Base-by-base conservation (phyloP, 1,140 invertebrate species). In the Lucilia cuprina region DNA sequence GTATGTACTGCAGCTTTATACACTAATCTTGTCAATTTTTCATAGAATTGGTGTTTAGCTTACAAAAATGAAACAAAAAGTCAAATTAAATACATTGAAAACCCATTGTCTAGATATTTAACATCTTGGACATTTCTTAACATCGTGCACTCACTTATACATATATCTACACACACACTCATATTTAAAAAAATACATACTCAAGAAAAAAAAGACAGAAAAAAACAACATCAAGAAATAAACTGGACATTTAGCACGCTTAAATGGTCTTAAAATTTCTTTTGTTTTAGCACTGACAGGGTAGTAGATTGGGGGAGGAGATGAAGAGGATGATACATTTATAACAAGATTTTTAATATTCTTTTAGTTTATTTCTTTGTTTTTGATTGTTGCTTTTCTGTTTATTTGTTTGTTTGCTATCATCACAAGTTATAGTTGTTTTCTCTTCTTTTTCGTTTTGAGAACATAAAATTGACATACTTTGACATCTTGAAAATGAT, bases 401-500 rank as follows among this genome's bases (percentile, higher is more conserved):
- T 60, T 60, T 60, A 60, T n/a, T 60, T 60, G 14, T 60, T 60
- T n/a, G 13, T 60, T 60, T 17, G 14, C 55, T 0, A 17, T 60
- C 14, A n/a, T 60, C 55, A n/a, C 41, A 41, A 41, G 41, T 41
- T 41, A 10, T 55, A 55, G 12, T 55, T 17, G 9, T 2, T 70
- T 70, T 25, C 7, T 10, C 5, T 70, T 70, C 10, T 21, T 19
- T 70, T 21, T 21, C 5, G 0, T 70, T 70, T 70, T 70, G 65
- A 19, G 14, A 70, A 25, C 65, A 70, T 21, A 70, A 70, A 70
- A 70, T 70, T 70, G 65, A 70, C 65, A 70, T 70, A 21, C 19
- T 19, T n/a, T 70, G 65, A 70, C 65, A 70, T 70, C n/a, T 70
- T 70, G 65, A 70, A 70, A 60, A 70, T 70, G 65, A 70, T 70